Percentiles rank a stretch among this genome's conserved stretches.
phyloP scores from a whole-genome alignment of 2,113 vertebrate genomes.

The Chlorodrepanis virens region DNA sequence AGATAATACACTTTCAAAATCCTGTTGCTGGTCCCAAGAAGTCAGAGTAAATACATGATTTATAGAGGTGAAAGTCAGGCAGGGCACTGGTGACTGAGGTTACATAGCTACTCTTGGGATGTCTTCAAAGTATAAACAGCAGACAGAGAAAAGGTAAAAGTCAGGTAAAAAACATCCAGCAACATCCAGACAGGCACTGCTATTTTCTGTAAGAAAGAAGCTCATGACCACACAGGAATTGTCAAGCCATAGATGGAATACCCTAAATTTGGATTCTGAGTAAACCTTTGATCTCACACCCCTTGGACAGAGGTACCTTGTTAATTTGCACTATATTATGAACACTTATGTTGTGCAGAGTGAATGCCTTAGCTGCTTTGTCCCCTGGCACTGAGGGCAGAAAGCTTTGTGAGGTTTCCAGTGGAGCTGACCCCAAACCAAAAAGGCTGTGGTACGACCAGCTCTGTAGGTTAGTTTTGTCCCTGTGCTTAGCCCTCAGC shows the following conservation, averaged over 20 bases:
- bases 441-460: constrained; percentile 32
- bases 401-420: constrained; percentile 75
- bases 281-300: constrained; percentile 50
- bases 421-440: constrained; percentile 73
- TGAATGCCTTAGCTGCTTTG: constrained; percentile 77
- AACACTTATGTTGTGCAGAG: constrained; percentile 73
- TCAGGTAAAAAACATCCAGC: neutral
- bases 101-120: neutral
- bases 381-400: constrained; percentile 68
- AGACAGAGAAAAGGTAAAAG: neutral
- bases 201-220: neutral
- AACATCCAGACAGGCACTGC: neutral
- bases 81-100: neutral
- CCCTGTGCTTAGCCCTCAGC: constrained; percentile 33
- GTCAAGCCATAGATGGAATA: constrained; percentile 75
- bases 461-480: constrained; percentile 42
- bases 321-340: constrained; percentile 80
- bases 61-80: constrained; percentile 9
- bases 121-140: neutral
- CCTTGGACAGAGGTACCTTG: constrained; percentile 61
- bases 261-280: constrained; percentile 57
- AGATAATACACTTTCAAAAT: neutral
- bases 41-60: neutral
- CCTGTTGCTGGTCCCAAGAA: constrained; percentile 16
- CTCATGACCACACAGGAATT: neutral